Percentiles rank a stretch among this genome's conserved stretches.
phyloP scores from a whole-genome alignment of 2,888 invertebrate species.

The Phyllotreta cruciferae region DNA sequence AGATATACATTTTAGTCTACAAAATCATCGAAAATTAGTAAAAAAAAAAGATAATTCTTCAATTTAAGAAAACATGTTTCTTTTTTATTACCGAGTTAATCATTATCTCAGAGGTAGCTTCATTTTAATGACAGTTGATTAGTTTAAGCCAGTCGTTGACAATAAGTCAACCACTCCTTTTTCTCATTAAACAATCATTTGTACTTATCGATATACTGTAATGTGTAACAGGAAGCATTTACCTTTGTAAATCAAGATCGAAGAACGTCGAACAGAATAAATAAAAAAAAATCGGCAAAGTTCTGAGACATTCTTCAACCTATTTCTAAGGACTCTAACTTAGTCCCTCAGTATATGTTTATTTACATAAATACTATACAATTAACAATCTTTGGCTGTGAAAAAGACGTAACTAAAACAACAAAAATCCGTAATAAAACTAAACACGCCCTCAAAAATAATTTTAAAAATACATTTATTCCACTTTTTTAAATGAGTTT shows the following conservation, averaged over 20 bases:
- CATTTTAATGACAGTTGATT: conserved; percentile 52
- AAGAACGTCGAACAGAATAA: conserved; percentile 20
- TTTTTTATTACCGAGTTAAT: conserved; percentile 17
- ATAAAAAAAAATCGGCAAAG: conserved; percentile 14
- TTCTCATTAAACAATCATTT: conserved; percentile 47
- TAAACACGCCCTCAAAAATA: conserved; percentile 16
- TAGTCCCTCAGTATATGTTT: conserved; percentile 44
- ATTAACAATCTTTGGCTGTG: conserved; percentile 54
- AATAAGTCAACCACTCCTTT: conserved; percentile 52
- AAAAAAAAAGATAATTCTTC: neutral
- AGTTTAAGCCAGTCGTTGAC: conserved; percentile 43
- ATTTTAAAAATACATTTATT: neutral
- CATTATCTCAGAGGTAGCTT: conserved; percentile 51
- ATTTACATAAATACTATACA: conserved; percentile 58
- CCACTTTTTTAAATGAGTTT: too few species aligned
- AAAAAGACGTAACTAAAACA: conserved; percentile 41
- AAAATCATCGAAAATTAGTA: neutral
- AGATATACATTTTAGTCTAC: too few species aligned
- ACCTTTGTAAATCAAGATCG: conserved; percentile 44
- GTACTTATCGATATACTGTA: conserved; percentile 59
- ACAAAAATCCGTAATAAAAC: conserved; percentile 38
- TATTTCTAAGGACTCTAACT: conserved; percentile 35
- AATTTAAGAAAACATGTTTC: conserved; percentile 1
- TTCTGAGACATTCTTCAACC: conserved; percentile 24
- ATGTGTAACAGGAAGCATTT: conserved; percentile 58